phyloP scores from a whole-genome alignment of 1,140 invertebrate species.

The Saccostrea glomerata region DNA sequence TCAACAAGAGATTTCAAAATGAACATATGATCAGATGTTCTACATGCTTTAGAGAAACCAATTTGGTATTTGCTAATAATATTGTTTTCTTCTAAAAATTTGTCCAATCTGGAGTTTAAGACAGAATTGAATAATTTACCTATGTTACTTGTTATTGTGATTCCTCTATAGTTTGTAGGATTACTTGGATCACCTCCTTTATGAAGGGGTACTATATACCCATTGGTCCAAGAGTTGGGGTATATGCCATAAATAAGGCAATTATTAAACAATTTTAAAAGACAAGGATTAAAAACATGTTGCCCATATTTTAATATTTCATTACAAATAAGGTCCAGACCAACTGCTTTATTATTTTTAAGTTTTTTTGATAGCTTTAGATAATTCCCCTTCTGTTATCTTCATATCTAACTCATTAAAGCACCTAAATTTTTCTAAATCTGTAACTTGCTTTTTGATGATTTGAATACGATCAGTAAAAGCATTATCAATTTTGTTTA shows the following conservation, averaged over 20 bases:
- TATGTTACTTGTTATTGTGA: too few species aligned
- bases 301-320: conserved; percentile 2
- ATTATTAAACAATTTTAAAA: neutral
- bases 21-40: conserved; percentile 43
- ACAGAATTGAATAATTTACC: conserved; percentile 19
- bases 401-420: neutral
- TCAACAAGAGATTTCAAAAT: conserved; percentile 1
- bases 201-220: too few species aligned
- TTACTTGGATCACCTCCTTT: too few species aligned
- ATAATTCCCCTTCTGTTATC: neutral
- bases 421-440: too few species aligned
- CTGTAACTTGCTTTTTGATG: too few species aligned
- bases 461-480: neutral
- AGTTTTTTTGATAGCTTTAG: conserved; percentile 13
- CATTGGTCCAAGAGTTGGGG: too few species aligned
- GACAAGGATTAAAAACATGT: neutral
- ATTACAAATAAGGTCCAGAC: neutral
- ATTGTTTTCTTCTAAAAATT: conserved; percentile 12
- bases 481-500: neutral
- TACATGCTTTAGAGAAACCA: neutral
- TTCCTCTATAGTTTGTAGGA: too few species aligned
- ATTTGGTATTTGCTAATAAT: conserved; percentile 16
- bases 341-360: neutral
- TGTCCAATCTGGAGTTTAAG: conserved; percentile 12
- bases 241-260: neutral